Evolutionary conservation across 2,797 vertebrate genomes (phyloP).

Genomic region (Sebastes variabilis): DNA sequence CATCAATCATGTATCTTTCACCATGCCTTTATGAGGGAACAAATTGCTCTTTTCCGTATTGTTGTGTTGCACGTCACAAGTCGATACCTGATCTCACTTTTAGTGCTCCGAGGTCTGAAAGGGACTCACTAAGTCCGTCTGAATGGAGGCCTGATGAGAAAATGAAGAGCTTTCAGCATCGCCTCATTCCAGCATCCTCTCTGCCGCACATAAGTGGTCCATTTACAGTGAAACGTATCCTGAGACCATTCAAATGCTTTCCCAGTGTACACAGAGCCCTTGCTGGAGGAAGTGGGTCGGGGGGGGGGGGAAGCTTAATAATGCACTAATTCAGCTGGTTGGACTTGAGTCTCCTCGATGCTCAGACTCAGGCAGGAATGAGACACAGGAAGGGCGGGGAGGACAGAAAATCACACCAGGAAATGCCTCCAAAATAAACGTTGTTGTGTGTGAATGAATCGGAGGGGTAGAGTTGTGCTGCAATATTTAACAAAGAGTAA

Average conservation of each 20-base stretch:
- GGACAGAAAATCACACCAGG: conserved; percentile 41
- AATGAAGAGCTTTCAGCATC: conserved; percentile 54
- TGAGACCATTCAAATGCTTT: conserved; percentile 23
- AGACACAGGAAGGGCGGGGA: conserved; percentile 41
- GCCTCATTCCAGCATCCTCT: conserved; percentile 38
- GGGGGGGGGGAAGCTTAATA: conserved; percentile 45
- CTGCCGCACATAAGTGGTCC: conserved; percentile 47
- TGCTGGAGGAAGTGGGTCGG: conserved; percentile 60
- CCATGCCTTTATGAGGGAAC: neutral
- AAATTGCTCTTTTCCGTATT: conserved; percentile 23
- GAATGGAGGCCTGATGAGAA: conserved; percentile 33
- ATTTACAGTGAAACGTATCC: conserved; percentile 60
- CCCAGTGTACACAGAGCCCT: conserved; percentile 20
- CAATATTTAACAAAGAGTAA: conserved; percentile 48
- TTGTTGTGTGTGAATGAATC: conserved; percentile 10
- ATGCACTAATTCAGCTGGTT: conserved; percentile 65
- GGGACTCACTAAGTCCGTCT: neutral
- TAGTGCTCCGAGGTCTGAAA: conserved; percentile 21
- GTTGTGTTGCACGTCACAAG: conserved; percentile 7
- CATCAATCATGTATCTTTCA: conserved; percentile 9
- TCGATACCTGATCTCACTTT: conserved; percentile 18
- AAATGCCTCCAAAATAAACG: conserved; percentile 59
- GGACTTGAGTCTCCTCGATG: conserved; percentile 9
- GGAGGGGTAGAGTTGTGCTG: neutral
- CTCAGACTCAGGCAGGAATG: neutral